Evolutionary conservation across 2,888 invertebrate species (phyloP).

Genomic region (Caenorhabditis uteleia): DNA sequence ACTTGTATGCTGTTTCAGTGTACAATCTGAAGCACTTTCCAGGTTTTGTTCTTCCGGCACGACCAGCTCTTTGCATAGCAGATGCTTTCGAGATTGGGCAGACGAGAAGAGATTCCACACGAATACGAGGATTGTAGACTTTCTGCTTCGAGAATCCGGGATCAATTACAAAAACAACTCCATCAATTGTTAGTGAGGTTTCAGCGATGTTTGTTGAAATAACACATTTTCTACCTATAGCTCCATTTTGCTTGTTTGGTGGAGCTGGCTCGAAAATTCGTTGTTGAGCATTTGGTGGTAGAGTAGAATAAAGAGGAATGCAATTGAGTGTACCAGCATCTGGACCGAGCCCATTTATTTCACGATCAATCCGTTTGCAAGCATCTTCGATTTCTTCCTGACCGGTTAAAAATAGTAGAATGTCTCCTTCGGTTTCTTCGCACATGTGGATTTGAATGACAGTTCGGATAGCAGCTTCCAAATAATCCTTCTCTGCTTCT

Average conservation of each 20-base stretch:
- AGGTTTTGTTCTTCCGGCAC: slow-evolving; percentile 95
- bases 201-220: slow-evolving; percentile 99
- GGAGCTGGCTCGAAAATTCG: slow-evolving; percentile 96
- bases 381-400: slow-evolving; percentile 96
- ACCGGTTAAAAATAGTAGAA: slow-evolving; percentile 86
- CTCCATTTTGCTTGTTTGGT: slow-evolving; percentile 85
- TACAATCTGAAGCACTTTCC: slow-evolving; percentile 88
- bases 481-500: slow-evolving; percentile 94
- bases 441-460: slow-evolving; percentile 94
- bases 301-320: slow-evolving; percentile 95
- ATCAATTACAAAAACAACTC: slow-evolving; percentile 98
- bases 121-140: slow-evolving; percentile 85
- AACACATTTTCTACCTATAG: slow-evolving; percentile 77
- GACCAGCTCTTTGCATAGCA: slow-evolving; percentile 95
- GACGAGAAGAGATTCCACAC: slow-evolving; percentile 95
- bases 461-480: slow-evolving; percentile 97
- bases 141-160: slow-evolving; percentile 99
- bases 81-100: slow-evolving; percentile 99
- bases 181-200: slow-evolving; percentile 97
- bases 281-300: slow-evolving; percentile 87
- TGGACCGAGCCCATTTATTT: slow-evolving; percentile 88
- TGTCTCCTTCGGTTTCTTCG: slow-evolving; percentile 79
- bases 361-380: slow-evolving; percentile 93
- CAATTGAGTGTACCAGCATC: slow-evolving; percentile 94
- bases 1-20: slow-evolving; percentile 89